Evolutionary conservation across 2,888 invertebrate species (phyloP), one percentile per base, ranked within the genome.

Genomic region (Trypoxylon attenuatum): DNA sequence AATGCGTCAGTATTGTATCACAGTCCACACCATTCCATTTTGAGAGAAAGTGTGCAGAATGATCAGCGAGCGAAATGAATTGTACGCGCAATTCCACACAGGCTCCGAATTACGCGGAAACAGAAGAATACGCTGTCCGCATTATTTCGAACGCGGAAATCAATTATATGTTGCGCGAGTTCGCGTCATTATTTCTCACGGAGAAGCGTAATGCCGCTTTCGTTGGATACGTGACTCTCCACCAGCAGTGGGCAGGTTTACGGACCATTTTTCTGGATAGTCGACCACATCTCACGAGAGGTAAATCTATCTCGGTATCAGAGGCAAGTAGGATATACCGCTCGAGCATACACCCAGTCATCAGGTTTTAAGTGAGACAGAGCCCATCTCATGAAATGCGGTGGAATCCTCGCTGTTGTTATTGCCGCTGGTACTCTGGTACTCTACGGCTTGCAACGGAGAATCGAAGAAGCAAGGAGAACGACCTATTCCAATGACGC

Each of bases 401-500:
- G 0, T n/a, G 33, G 33, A 33, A 33, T 33, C 13, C 33, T 4
- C 33, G 13, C n/a, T 10, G 27, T 27, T 10, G 13, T 5, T 10
- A n/a, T n/a, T n/a, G n/a, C n/a, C 8, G 33, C 33, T 6, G 1
- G 33, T 5, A 10, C 13, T 10, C 13, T 8, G n/a, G n/a, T n/a
- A n/a, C n/a, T n/a, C n/a, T n/a, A n/a, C 39, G 21, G 55, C 59
- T 53, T 38, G 61, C 39, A 56, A 38, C 43, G 70, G 59, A 69
- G 58, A 49, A 42, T 2, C 52, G 52, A 55, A 63, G 53, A 42
- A 50, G 65, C 64, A 66, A 67, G 68, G 66, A 72, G 77, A 77
- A 73, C 70, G 65, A 73, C 73, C 73, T 66, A 61, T 70, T 64
- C 58, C 56, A 51, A 69, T n/a, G n/a, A n/a, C 8, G 33, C n/a